Evolutionary conservation across 2,888 invertebrate genomes (phyloP), one percentile per base, ranked within the genome.

Genomic region (Alentia gelatinosa): DNA sequence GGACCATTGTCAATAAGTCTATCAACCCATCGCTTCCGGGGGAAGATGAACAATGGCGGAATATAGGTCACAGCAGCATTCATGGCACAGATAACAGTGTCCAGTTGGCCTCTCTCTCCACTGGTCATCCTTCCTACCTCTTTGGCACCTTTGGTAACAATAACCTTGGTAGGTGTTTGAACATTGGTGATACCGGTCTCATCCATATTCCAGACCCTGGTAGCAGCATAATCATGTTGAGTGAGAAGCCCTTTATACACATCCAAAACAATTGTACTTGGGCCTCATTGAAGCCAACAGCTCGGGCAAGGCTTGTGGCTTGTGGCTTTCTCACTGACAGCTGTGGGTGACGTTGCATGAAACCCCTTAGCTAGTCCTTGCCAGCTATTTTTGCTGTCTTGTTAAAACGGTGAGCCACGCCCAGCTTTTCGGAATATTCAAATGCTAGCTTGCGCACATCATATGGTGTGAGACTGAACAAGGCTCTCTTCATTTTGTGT

Each of bases 1-100:
- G 95, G 95, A 26, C 95, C 94, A 39, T 94, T 94, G 90, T 94
- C 93, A 91, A 94, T 92, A 15, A 95, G 91, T 39, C 93, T 93
- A 7, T 92, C 91, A 26, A 93, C 93, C 95, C 95, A 95, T 47
- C 94, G 90, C 89, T 93, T 92, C 91, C 94, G 91, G 30, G 94
- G 94, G 92, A 95, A 95, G 39, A 94, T 93, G 15, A 92, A 84
- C 92, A 94, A 91, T 4, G 93, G 93, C n/a, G 93, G 93, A 30
- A 94, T 26, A 63, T 88, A 92, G n/a, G 30, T 90, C 35, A 93
- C 93, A 15, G 92, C 89, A 5, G 93, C 93, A 86, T 90, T 94
- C 89, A 92, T 90, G 19, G 92, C 91, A 89, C 93, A 93, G 0
- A 93, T 37, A 23, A 93, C 90, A 12, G 93, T 93, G 23, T 92